phyloP scores from a whole-genome alignment of 2,888 invertebrate species.

The Aplocera efformata region DNA sequence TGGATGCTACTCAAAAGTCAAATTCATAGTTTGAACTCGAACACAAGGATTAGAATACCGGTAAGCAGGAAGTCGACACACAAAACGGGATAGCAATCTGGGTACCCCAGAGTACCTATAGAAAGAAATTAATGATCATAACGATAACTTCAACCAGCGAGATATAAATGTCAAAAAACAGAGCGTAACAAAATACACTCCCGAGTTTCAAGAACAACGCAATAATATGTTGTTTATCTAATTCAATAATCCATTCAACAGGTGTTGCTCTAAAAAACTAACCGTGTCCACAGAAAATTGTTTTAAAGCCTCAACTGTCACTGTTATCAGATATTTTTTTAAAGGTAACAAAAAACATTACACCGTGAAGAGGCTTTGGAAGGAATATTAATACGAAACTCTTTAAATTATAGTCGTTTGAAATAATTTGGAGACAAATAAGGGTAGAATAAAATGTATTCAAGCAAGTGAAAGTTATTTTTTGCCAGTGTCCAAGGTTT shows the following conservation, averaged over 20 bases:
- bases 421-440: slow-evolving; percentile 34
- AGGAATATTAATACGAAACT: too few relatives aligned
- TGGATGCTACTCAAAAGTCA: too few relatives aligned
- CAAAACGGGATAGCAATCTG: too few relatives aligned
- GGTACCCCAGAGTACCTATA: too few relatives aligned
- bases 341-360: slow-evolving; percentile 40
- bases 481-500: too few relatives aligned
- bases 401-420: slow-evolving; percentile 11
- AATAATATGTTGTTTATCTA: slow-evolving; percentile 55
- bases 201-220: slow-evolving; percentile 37
- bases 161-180: not conserved
- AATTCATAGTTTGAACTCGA: too few relatives aligned
- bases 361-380: slow-evolving; percentile 31
- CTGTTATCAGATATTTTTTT: slow-evolving; percentile 64
- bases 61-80: too few relatives aligned
- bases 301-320: slow-evolving; percentile 69
- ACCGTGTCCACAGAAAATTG: slow-evolving; percentile 65
- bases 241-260: slow-evolving; percentile 65
- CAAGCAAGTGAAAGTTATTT: slow-evolving; percentile 45
- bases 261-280: slow-evolving; percentile 63
- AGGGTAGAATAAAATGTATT: slow-evolving; percentile 46
- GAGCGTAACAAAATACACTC: slow-evolving; percentile 18
- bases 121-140: too few relatives aligned
- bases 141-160: too few relatives aligned
- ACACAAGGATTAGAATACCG: too few relatives aligned